Evolutionary conservation across 2,797 vertebrate genomes (phyloP).

Genomic region (Sebastes taczanowskii): DNA sequence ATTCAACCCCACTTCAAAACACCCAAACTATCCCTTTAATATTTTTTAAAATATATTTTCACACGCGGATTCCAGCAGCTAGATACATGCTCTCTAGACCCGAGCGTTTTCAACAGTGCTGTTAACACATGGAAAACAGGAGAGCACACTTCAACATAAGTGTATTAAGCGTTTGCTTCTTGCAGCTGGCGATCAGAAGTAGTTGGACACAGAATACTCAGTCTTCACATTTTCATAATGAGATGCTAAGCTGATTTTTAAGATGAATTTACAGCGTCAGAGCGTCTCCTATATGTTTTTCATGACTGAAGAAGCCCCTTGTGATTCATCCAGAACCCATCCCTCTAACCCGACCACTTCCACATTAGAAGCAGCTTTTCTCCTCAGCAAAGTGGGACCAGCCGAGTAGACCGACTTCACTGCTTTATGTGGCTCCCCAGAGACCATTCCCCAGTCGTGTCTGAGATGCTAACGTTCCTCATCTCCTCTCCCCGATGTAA

Average conservation of each 20-base stretch:
- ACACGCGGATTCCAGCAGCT: neutral
- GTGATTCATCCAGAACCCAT: slow-evolving; percentile 40
- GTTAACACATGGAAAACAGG: neutral
- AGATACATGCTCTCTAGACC: neutral
- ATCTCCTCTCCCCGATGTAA: slow-evolving; percentile 81
- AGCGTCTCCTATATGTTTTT: slow-evolving; percentile 16
- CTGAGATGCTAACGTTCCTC: slow-evolving; percentile 76
- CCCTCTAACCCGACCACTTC: slow-evolving; percentile 48
- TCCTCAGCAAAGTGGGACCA: slow-evolving; percentile 22
- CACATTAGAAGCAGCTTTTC: slow-evolving; percentile 49
- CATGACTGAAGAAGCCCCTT: slow-evolving; percentile 34
- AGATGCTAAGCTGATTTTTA: slow-evolving; percentile 51
- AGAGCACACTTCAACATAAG: slow-evolving; percentile 6
- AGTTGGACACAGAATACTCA: slow-evolving; percentile 18
- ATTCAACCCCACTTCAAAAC: too few relatives aligned
- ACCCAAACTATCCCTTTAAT: neutral
- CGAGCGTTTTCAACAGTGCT: neutral
- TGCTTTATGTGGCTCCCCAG: slow-evolving; percentile 63
- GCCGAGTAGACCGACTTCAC: slow-evolving; percentile 35
- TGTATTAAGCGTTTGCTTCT: neutral
- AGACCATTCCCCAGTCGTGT: slow-evolving; percentile 62
- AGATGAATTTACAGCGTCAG: slow-evolving; percentile 20
- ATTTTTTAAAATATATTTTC: neutral
- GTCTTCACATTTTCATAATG: slow-evolving; percentile 41
- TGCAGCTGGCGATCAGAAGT: slow-evolving; percentile 15